Conservation (phyloP, 2,888 invertebrate genomes). For the Drosophila mimica region DNA sequence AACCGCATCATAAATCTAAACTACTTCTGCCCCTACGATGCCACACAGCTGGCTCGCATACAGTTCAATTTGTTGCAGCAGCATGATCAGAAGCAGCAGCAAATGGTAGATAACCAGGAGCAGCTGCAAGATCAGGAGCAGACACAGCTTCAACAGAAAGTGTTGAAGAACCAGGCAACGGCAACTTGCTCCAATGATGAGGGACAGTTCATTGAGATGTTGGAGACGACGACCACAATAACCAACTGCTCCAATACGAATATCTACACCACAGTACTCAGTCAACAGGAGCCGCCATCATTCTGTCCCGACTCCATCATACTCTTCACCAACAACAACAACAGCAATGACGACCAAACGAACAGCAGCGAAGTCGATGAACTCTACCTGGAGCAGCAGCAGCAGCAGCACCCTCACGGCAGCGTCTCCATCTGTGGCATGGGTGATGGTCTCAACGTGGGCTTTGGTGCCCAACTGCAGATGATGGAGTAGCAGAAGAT, state of each 20-base stretch:
- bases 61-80: conserved; percentile 51
- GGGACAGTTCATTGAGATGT: conserved; percentile 64
- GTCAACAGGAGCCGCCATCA: conserved; percentile 6
- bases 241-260: conserved; percentile 57
- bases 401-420: conserved; percentile 25
- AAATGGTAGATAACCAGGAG: conserved; percentile 19
- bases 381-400: conserved; percentile 22
- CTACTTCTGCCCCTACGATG: conserved; percentile 78
- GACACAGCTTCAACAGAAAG: conserved; percentile 9
- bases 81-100: conserved; percentile 26
- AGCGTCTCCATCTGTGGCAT: conserved; percentile 48
- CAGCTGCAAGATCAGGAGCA: conserved; percentile 6
- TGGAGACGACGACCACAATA: conserved; percentile 70
- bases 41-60: conserved; percentile 53
- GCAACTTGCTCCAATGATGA: conserved; percentile 57
- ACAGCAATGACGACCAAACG: conserved; percentile 1
- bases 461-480: conserved; percentile 26
- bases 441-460: conserved; percentile 55
- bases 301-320: conserved; percentile 45
- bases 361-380: conserved; percentile 19
- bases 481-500: conserved; percentile 49
- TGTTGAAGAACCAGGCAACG: not conserved
- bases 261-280: conserved; percentile 64
- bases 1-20: conserved; percentile 77
- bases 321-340: conserved; percentile 41